Evolutionary conservation across 1,140 invertebrate species (phyloP), one percentile per base, ranked within the genome.

Genomic region (Archivesica marissinica): DNA sequence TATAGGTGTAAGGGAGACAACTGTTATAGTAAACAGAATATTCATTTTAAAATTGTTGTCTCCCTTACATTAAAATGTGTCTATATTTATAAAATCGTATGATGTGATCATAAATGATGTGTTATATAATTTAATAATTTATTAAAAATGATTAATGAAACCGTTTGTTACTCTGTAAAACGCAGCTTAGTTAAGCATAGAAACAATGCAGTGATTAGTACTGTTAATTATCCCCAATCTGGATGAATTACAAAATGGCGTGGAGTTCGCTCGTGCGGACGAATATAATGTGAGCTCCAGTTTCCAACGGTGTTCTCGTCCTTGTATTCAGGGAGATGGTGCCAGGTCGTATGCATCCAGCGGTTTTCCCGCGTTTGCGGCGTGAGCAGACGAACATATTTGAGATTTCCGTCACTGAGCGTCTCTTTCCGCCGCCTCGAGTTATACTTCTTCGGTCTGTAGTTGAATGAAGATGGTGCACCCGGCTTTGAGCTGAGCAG

Each of bases 261-360:
- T 54, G 90, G 89, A 35, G 86, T 86, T 0, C 50, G 66, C 20
- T 75, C 87, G 41, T 90, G 89, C 33, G 92, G 89, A 30, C 86
- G 44, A 17, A 83, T 90, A 47, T 91, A 92, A 41, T 90, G 88
- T 33, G 90, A 90, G 61, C 89, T 92, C 87, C 80, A 86, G 85
- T 92, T 92, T 44, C 75, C 81, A 3, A 91, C 92, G 9, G 70
- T 82, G 68, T 90, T 80, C 33, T 84, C 66, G 38, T 89, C 83
- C 38, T 33, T 81, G 81, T 92, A 92, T 44, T 89, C 83, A n/a
- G 90, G 89, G 33, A 92, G 84, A 56, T 92, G 91, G 83, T 92
- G 91, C 91, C 91, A 92, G 7, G 91, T 92, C 61, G 91, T 91
- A 70, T 92, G 87, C 89, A 90, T 90, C 90, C 90, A 92, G 28